These are phyloP conservation scores for Sussaba pulchella DNA, from an alignment of 2,888 invertebrate genomes.

Conservation along the genomic window DNA sequence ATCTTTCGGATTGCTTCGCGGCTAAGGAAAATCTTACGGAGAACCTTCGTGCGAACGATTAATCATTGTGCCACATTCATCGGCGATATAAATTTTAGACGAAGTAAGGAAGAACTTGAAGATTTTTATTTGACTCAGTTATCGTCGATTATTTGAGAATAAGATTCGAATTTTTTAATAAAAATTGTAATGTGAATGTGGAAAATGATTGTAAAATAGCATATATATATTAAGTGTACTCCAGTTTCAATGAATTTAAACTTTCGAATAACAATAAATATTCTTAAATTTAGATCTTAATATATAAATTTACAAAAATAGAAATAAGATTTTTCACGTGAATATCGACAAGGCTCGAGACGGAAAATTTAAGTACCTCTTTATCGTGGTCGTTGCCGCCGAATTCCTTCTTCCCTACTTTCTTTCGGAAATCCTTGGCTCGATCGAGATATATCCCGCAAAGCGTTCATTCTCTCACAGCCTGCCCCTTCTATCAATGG, in stretches of 20 bases:
- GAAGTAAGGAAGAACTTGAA: background rate
- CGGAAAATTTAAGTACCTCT: slow-evolving; percentile 37
- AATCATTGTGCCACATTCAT: slow-evolving; percentile 20
- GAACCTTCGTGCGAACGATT: slow-evolving; percentile 20
- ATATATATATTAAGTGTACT: too few species aligned
- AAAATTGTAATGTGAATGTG: too few species aligned
- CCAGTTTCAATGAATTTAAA: background rate
- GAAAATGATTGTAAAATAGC: too few species aligned
- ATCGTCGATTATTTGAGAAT: too few species aligned
- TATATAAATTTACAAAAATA: background rate
- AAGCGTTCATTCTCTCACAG: slow-evolving; percentile 13
- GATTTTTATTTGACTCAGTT: background rate
- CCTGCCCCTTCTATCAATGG: slow-evolving; percentile 54
- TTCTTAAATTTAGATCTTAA: too few species aligned
- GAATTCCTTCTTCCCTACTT: slow-evolving; percentile 7
- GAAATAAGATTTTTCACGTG: slow-evolving; percentile 5
- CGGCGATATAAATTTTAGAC: background rate
- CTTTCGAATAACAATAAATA: background rate
- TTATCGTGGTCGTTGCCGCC: slow-evolving; percentile 23
- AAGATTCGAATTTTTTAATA: too few species aligned
- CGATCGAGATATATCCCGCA: slow-evolving; percentile 51
- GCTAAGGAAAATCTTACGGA: background rate
- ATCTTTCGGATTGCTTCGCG: slow-evolving; percentile 25
- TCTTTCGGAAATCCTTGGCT: slow-evolving; percentile 6
- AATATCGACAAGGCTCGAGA: slow-evolving; percentile 29